phyloP scores from a whole-genome alignment of 2,113 vertebrate genomes.

The Prionailurus viverrinus region DNA sequence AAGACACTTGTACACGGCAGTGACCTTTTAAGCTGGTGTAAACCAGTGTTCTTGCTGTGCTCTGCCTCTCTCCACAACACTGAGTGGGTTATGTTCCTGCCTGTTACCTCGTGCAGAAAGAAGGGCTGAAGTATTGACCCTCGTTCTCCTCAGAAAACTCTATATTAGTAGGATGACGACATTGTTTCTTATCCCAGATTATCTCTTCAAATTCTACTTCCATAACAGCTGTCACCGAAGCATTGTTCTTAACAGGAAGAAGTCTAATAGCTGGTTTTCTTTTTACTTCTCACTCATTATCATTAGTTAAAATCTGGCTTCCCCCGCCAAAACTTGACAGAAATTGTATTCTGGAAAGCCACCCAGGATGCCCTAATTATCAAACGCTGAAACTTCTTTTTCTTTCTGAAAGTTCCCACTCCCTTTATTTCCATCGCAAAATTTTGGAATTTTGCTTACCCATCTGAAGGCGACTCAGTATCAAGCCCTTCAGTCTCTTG shows the following conservation, averaged over 20 bases:
- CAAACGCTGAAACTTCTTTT: background rate
- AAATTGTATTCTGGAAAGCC: slow-evolving; percentile 41
- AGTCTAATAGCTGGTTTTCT: slow-evolving; percentile 13
- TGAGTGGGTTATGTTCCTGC: slow-evolving; percentile 79
- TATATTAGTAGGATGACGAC: background rate
- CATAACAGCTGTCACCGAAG: background rate
- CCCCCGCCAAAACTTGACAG: background rate
- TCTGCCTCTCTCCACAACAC: slow-evolving; percentile 65
- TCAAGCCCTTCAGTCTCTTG: background rate
- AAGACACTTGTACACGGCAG: slow-evolving; percentile 61
- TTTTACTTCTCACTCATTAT: background rate
- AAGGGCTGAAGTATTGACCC: slow-evolving; percentile 54
- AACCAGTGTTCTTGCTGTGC: slow-evolving; percentile 75
- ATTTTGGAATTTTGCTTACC: background rate
- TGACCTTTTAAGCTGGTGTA: slow-evolving; percentile 83
- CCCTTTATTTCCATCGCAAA: background rate
- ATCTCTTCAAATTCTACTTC: background rate
- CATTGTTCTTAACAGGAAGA: slow-evolving; percentile 16
- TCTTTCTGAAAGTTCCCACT: background rate
- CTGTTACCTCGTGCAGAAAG: slow-evolving; percentile 61
- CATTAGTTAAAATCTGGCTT: slow-evolving; percentile 14
- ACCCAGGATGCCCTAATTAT: background rate
- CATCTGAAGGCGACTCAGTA: background rate
- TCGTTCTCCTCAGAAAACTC: slow-evolving; percentile 66
- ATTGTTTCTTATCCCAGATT: background rate